These are phyloP conservation scores for Oscheius sp. DNA, from an alignment of 2,888 invertebrate species.

Conservation along the genomic window DNA sequence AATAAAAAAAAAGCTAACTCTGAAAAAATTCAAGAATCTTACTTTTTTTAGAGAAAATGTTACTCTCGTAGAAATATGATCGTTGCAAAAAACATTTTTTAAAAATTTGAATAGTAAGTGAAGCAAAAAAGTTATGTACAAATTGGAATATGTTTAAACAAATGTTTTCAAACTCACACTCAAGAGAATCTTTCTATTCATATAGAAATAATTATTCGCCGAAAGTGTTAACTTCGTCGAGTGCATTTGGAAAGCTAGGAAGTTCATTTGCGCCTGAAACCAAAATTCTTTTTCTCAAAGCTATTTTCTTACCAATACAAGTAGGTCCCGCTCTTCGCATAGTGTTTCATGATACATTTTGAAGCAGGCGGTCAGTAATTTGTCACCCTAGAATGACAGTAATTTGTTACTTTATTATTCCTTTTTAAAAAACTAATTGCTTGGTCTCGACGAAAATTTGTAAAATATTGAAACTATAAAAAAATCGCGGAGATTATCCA, in stretches of 20 bases:
- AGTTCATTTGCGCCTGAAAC: constrained; percentile 53
- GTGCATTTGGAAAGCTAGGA: constrained; percentile 53
- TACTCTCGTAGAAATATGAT: no score
- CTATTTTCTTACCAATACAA: constrained; percentile 48
- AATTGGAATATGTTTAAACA: no score
- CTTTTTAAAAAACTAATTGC: no score
- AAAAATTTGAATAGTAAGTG: not conserved
- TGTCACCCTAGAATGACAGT: constrained; percentile 49
- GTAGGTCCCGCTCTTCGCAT: constrained; percentile 49
- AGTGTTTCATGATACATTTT: constrained; percentile 56
- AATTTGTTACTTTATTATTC: not conserved
- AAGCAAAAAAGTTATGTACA: no score
- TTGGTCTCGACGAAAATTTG: no score
- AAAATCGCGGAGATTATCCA: no score
- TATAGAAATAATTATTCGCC: constrained; percentile 53
- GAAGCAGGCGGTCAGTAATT: constrained; percentile 46
- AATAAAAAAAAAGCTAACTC: no score
- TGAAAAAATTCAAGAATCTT: no score
- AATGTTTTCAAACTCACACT: constrained; percentile 34
- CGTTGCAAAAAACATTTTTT: no score
- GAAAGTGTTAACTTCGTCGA: constrained; percentile 51
- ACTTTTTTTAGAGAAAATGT: no score
- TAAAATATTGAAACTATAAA: no score
- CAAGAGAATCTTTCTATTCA: constrained; percentile 51
- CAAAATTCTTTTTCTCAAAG: no score